These are phyloP conservation scores for Mactra quadrangularis DNA, from an alignment of 1,140 invertebrate species.

Conservation along the genomic window DNA sequence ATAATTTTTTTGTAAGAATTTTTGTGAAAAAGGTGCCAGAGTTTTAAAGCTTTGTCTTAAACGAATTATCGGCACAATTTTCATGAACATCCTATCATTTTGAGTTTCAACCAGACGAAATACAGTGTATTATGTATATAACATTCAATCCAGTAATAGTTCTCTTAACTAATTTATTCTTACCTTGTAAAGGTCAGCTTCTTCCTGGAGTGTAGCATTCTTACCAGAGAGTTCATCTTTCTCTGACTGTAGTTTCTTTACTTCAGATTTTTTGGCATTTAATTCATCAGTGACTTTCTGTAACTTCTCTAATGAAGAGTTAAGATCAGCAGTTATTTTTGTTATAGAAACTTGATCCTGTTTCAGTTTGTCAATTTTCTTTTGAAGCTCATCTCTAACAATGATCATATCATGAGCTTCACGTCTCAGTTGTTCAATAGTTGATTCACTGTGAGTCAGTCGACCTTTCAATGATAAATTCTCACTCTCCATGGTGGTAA, in stretches of 20 bases:
- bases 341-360: conserved; percentile 36
- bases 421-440: conserved; percentile 63
- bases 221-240: conserved; percentile 78
- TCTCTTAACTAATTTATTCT: neutral
- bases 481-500: conserved; percentile 53
- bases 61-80: too few relatives aligned
- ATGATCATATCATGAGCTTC: conserved; percentile 72
- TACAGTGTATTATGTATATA: too few relatives aligned
- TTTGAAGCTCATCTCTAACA: conserved; percentile 67
- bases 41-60: too few relatives aligned
- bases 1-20: too few relatives aligned
- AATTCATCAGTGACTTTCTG: conserved; percentile 65
- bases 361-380: conserved; percentile 58
- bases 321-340: conserved; percentile 13
- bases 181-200: conserved; percentile 79
- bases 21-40: too few relatives aligned
- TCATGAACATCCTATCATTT: too few relatives aligned
- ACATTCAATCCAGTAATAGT: too few relatives aligned
- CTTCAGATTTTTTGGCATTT: conserved; percentile 61
- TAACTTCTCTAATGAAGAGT: conserved; percentile 39
- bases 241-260: conserved; percentile 71
- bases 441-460: conserved; percentile 26
- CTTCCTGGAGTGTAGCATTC: conserved; percentile 72
- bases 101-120: too few relatives aligned
- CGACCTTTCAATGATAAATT: conserved; percentile 50